Evolutionary conservation across 2,888 invertebrate genomes (phyloP).

Genomic region (Helobdella robusta): DNA sequence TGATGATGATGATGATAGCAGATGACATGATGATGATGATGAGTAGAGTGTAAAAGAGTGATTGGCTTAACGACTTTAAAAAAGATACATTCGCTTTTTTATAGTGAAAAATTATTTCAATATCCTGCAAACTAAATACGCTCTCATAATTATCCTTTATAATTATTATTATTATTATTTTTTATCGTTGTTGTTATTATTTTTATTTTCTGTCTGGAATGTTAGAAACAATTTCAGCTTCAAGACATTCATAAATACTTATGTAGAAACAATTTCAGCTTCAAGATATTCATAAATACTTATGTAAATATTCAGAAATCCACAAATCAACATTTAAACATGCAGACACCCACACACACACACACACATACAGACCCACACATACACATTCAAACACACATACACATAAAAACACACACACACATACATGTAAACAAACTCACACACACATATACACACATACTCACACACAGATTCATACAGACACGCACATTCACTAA

Average conservation of each 20-base stretch:
- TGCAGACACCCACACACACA: neutral
- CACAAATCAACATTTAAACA: neutral
- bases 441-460: neutral
- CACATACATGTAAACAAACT: neutral
- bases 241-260: neutral
- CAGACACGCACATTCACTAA: no score
- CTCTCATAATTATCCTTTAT: no score
- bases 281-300: neutral
- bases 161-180: no score
- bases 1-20: conserved; percentile 13
- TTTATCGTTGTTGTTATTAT: no score
- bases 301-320: neutral
- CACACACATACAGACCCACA: neutral
- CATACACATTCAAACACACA: neutral
- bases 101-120: no score
- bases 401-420: neutral
- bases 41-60: conserved; percentile 7
- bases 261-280: no score
- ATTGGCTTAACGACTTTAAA: no score
- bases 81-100: no score
- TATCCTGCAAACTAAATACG: no score
- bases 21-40: conserved; percentile 16
- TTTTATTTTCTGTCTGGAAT: no score
- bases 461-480: no score
- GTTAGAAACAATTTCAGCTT: no score